A percentile compares a stretch with the other conserved stretches of the same genome.
Evolutionary conservation across 2,797 vertebrate species (phyloP).

Genomic region (Oreochromis mossambicus): DNA sequence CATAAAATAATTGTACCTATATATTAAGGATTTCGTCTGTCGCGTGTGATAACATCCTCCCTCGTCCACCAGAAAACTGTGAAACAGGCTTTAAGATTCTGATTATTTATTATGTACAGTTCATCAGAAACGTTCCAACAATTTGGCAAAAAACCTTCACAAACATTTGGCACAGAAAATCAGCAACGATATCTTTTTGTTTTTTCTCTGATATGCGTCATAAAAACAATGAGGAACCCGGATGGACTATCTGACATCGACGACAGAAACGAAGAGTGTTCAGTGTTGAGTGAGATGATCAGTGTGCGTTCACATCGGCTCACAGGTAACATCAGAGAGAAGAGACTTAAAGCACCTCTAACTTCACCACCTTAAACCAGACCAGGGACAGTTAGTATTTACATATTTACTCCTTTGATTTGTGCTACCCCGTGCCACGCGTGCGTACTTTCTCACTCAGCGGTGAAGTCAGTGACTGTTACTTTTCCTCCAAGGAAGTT

Average conservation of each 20-base stretch:
- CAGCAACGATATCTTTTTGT: slow-evolving; percentile 30
- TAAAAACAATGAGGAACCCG: slow-evolving; percentile 27
- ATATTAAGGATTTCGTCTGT: not conserved
- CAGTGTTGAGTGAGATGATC: not conserved
- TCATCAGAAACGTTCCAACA: slow-evolving; percentile 46
- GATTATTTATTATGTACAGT: slow-evolving; percentile 57
- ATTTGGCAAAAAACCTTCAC: slow-evolving; percentile 59
- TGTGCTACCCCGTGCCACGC: not conserved
- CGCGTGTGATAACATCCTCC: not conserved
- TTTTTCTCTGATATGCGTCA: slow-evolving; percentile 17
- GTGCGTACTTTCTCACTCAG: not conserved
- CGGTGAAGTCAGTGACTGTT: not conserved
- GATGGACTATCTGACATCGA: slow-evolving; percentile 13
- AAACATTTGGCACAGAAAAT: slow-evolving; percentile 65
- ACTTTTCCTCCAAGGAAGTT: not conserved
- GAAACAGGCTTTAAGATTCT: slow-evolving; percentile 19
- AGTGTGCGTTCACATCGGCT: slow-evolving; percentile 12
- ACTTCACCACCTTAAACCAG: slow-evolving; percentile 6
- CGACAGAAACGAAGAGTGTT: not conserved
- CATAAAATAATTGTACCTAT: not conserved
- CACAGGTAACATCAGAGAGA: slow-evolving; percentile 35
- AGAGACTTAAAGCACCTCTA: slow-evolving; percentile 26
- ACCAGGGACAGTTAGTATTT: slow-evolving; percentile 22
- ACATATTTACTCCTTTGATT: slow-evolving; percentile 12
- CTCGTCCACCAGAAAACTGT: not conserved